Conservation (phyloP, 2,888 invertebrate species). For the Notodonta dromedarius region DNA sequence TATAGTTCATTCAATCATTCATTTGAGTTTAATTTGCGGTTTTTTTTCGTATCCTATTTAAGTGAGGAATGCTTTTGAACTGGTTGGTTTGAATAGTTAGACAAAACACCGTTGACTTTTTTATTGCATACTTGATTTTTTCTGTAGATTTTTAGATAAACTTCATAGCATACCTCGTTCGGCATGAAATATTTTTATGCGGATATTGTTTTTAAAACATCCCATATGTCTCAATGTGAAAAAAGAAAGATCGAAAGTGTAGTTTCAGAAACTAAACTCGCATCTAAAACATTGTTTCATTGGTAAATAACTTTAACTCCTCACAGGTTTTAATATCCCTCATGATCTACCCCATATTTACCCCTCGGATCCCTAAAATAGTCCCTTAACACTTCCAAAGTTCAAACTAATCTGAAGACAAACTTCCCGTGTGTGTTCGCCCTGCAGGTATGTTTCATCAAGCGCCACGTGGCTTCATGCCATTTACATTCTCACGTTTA, state of each 20-base stretch:
- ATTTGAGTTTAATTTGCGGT: conserved; percentile 18
- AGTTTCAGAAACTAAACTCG: too few species aligned
- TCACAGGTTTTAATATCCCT: neutral
- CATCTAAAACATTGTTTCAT: too few species aligned
- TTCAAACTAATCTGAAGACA: conserved; percentile 34
- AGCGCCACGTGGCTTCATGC: conserved; percentile 25
- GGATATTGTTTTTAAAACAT: too few species aligned
- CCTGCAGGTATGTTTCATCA: conserved; percentile 30
- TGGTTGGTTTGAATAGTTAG: neutral
- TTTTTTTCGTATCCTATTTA: conserved; percentile 2
- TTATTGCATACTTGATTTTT: too few species aligned
- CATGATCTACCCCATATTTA: neutral
- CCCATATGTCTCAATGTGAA: too few species aligned
- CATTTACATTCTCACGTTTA: conserved; percentile 50
- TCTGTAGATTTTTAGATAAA: too few species aligned
- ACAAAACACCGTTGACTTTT: too few species aligned
- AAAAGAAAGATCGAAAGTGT: too few species aligned
- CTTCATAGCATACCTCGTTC: too few species aligned
- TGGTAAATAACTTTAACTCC: neutral
- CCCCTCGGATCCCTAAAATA: neutral
- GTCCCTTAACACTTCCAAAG: conserved; percentile 2
- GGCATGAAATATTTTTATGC: too few species aligned
- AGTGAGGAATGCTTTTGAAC: neutral
- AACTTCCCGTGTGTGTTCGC: conserved; percentile 31
- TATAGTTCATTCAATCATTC: too few species aligned